Evolutionary conservation across 2,797 vertebrate genomes (phyloP).

Genomic region (Astyanax mexicanus): DNA sequence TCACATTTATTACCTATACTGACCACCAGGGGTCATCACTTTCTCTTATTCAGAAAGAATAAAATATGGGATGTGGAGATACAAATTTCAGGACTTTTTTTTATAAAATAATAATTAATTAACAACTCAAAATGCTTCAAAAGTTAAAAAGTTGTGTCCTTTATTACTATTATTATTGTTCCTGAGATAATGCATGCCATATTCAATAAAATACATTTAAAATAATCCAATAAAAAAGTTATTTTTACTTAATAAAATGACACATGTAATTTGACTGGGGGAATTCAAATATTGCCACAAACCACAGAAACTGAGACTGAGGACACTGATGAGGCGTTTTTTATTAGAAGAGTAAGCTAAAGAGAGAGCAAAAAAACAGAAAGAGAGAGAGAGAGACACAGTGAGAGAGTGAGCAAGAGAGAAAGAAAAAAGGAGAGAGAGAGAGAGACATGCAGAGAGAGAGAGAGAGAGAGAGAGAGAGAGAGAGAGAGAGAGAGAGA

Average conservation of each 20-base stretch:
- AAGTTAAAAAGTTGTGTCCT: too few species aligned
- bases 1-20: not conserved
- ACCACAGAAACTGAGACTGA: conserved; percentile 4
- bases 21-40: conserved; percentile 50
- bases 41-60: not conserved
- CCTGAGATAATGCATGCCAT: too few species aligned
- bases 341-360: conserved; percentile 11
- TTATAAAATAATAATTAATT: not conserved
- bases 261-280: too few species aligned
- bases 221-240: too few species aligned
- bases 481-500: conserved; percentile 31
- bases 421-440: conserved; percentile 17
- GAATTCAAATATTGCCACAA: too few species aligned
- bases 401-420: conserved; percentile 45
- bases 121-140: too few species aligned
- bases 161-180: too few species aligned
- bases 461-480: conserved; percentile 15
- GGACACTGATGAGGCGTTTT: too few species aligned
- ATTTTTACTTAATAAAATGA: too few species aligned
- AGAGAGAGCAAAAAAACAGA: conserved; percentile 31
- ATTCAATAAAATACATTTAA: too few species aligned
- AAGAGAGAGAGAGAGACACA: conserved; percentile 27
- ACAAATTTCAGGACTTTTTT: not conserved
- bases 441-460: conserved; percentile 3
- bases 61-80: not conserved